Conservation (phyloP, 1,140 invertebrate genomes). For the Diachasma alloeum region DNA sequence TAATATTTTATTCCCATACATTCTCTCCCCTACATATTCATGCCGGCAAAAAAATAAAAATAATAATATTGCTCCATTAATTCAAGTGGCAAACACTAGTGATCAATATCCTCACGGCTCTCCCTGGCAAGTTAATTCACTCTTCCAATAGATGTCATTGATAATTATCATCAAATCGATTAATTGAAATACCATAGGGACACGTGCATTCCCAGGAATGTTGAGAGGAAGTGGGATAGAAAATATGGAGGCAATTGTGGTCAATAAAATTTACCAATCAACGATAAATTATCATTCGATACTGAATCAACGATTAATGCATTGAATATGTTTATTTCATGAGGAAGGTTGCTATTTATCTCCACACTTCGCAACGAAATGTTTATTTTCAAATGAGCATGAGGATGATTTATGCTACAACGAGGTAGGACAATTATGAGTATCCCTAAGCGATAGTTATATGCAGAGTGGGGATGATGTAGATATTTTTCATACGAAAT, state of each 20-base stretch:
- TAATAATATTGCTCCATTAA: not conserved
- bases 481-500: constrained; percentile 5
- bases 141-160: not conserved
- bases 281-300: not conserved
- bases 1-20: not conserved
- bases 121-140: not conserved
- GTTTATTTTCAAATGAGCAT: constrained; percentile 13
- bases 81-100: not conserved
- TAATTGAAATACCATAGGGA: constrained; percentile 13
- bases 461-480: not conserved
- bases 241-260: constrained; percentile 6
- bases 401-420: constrained; percentile 19
- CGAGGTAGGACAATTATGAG: constrained; percentile 26
- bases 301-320: not conserved
- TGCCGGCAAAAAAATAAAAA: not conserved
- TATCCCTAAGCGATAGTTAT: constrained; percentile 24
- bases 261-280: constrained; percentile 3
- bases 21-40: not conserved
- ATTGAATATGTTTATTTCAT: not conserved
- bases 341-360: constrained; percentile 3
- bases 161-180: constrained; percentile 24
- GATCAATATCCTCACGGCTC: constrained; percentile 11
- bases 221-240: constrained; percentile 9
- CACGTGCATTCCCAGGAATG: not conserved
- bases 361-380: not conserved